Conservation (phyloP, 2,113 vertebrate genomes). For the Glareola pratincola region DNA sequence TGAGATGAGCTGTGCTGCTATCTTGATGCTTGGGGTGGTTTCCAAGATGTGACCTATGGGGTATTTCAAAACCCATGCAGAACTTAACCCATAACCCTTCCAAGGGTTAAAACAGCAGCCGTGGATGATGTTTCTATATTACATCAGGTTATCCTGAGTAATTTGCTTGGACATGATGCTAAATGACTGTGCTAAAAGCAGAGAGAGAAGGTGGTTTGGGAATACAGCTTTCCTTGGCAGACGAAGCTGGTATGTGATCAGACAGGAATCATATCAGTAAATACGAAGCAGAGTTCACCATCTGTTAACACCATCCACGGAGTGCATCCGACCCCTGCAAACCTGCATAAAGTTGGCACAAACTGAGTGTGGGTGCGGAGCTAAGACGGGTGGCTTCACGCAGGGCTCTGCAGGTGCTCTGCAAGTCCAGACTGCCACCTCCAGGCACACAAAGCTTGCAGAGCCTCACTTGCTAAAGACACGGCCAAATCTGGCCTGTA, state of each 20-base stretch:
- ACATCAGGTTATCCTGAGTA: not conserved
- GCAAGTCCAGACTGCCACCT: constrained; percentile 27
- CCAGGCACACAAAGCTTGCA: not conserved
- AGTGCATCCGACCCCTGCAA: not conserved
- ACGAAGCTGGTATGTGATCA: not conserved
- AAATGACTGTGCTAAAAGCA: not conserved
- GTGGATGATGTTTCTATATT: not conserved
- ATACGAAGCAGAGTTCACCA: not conserved
- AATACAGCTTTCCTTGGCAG: constrained; percentile 33
- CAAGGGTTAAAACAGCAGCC: not conserved
- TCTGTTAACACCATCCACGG: not conserved
- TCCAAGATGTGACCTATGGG: not conserved
- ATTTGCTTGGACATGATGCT: constrained; percentile 4
- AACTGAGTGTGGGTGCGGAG: accelerated
- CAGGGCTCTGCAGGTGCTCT: not conserved
- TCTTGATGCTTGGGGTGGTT: not conserved
- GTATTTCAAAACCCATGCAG: not conserved
- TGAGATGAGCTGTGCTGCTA: not conserved
- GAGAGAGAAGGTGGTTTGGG: not conserved
- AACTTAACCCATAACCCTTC: not conserved
- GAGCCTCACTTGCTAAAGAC: not conserved
- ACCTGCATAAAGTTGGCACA: not conserved
- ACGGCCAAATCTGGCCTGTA: not conserved
- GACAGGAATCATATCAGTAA: not conserved
- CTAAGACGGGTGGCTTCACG: not conserved